These are phyloP conservation scores for Protobothrops mucrosquamatus DNA, from an alignment of 2,113 vertebrate species.

Conservation along the genomic window DNA sequence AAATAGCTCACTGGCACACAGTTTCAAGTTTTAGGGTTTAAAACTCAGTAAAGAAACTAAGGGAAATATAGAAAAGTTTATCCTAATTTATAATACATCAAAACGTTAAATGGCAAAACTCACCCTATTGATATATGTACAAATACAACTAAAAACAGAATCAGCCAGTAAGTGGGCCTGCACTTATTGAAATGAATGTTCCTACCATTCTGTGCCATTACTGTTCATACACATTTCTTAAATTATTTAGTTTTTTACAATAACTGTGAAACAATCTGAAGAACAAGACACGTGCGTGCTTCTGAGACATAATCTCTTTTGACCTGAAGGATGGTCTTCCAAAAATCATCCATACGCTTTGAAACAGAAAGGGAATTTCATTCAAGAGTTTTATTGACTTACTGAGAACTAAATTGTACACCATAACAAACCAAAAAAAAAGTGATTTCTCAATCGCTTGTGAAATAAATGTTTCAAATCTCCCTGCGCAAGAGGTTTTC, in stretches of 20 bases:
- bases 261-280: neutral
- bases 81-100: neutral
- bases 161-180: neutral
- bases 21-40: neutral
- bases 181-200: neutral
- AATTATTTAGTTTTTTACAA: neutral
- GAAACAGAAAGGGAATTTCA: neutral
- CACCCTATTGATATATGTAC: neutral
- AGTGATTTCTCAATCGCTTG: neutral
- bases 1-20: neutral
- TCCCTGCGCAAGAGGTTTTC: neutral
- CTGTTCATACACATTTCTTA: neutral
- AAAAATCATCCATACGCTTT: neutral
- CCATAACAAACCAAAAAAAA: neutral
- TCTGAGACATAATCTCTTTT: neutral
- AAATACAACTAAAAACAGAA: neutral
- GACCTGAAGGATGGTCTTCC: neutral
- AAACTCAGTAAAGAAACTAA: neutral
- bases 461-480: neutral
- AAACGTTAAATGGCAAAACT: neutral
- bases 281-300: neutral
- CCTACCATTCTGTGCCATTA: neutral
- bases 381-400: neutral
- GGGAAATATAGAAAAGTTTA: neutral
- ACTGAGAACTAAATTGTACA: neutral